Evolutionary conservation across 2,888 invertebrate species (phyloP).

Genomic region (Synergus gifuensis): DNA sequence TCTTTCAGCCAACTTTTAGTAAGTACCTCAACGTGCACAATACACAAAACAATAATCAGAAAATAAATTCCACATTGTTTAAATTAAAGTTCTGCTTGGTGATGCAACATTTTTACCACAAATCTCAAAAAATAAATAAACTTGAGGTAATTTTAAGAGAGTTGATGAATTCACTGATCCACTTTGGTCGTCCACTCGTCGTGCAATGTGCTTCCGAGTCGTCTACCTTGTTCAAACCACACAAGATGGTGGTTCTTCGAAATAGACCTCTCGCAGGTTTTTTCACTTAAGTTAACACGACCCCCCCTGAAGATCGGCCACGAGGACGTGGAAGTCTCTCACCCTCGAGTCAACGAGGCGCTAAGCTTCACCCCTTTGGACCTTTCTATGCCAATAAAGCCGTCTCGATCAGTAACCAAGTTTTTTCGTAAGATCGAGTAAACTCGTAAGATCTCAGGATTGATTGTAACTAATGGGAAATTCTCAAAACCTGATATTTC

Average conservation of each 20-base stretch:
- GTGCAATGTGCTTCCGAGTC: constrained; percentile 49
- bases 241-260: constrained; percentile 33
- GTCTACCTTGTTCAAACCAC: constrained; percentile 19
- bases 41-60: neutral
- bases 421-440: neutral
- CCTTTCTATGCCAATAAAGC: neutral
- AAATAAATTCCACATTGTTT: neutral
- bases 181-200: constrained; percentile 51
- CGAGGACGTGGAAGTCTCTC: constrained; percentile 47
- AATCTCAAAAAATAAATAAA: neutral
- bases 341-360: constrained; percentile 2
- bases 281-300: constrained; percentile 75
- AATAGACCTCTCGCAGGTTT: constrained; percentile 70
- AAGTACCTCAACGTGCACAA: neutral
- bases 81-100: neutral
- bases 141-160: neutral
- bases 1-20: neutral
- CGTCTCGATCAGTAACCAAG: neutral
- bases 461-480: neutral
- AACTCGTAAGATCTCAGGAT: neutral
- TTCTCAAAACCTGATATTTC: neutral
- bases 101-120: neutral
- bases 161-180: constrained; percentile 45
- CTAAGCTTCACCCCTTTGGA: constrained; percentile 55
- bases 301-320: constrained; percentile 64